Conservation (phyloP, 2,797 vertebrate species). For the Yasuhikotakia modesta region DNA sequence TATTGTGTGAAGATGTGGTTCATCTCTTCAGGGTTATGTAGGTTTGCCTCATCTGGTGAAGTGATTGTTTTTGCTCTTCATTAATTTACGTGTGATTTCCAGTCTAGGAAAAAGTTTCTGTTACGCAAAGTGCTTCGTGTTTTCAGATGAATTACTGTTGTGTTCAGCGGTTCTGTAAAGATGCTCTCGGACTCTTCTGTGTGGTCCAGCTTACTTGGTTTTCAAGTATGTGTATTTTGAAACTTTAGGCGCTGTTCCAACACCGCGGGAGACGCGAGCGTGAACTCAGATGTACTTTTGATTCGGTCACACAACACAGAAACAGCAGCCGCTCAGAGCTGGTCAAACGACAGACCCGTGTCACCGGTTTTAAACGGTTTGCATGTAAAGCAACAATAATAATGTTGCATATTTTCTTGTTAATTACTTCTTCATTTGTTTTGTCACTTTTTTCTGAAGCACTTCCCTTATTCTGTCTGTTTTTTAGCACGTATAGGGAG, state of each 20-base stretch:
- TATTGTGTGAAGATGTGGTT: slow-evolving; percentile 3
- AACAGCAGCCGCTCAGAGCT: too few species aligned
- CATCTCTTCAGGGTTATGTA: slow-evolving; percentile 17
- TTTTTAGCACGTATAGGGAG: neutral
- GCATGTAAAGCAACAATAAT: too few species aligned
- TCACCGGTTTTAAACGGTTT: too few species aligned
- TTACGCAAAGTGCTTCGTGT: neutral
- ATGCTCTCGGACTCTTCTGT: neutral
- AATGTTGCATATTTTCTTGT: too few species aligned
- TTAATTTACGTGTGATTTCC: neutral
- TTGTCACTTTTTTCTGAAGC: neutral
- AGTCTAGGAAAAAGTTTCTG: neutral
- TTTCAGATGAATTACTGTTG: too few species aligned
- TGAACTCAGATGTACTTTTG: neutral
- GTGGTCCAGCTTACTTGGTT: neutral
- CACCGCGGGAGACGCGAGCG: too few species aligned
- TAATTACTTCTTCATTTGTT: too few species aligned
- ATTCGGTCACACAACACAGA: too few species aligned
- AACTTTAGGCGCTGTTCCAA: neutral
- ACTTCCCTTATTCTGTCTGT: neutral
- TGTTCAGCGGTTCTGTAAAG: neutral
- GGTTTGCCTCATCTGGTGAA: slow-evolving; percentile 11
- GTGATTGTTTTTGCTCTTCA: neutral
- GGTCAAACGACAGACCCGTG: too few species aligned
- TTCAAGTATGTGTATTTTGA: slow-evolving; percentile 5